Percentiles rank a stretch among this genome's conserved stretches.
Conservation (phyloP, 1,140 invertebrate genomes). For the Leptinotarsa lineolata region DNA sequence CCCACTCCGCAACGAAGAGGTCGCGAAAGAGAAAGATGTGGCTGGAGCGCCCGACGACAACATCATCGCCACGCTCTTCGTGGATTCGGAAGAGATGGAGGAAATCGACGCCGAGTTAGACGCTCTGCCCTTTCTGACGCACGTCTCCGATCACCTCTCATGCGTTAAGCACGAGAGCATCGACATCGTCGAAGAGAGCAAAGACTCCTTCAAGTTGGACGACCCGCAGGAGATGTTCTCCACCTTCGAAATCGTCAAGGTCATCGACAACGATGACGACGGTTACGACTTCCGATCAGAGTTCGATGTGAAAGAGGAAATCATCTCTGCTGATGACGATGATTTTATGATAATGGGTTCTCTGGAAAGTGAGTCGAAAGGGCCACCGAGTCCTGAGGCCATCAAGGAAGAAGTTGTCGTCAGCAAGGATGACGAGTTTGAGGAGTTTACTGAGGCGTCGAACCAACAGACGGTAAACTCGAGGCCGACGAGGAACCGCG, state of each 20-base stretch:
- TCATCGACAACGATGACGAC: slow-evolving; percentile 17
- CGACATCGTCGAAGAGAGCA: slow-evolving; percentile 11
- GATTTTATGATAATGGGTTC: not conserved
- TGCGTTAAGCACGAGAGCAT: slow-evolving; percentile 13
- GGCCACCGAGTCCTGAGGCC: slow-evolving; percentile 14
- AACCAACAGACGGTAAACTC: slow-evolving; percentile 10
- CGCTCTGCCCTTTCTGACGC: not conserved
- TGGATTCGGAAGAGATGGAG: slow-evolving; percentile 8
- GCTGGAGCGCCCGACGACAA: not conserved
- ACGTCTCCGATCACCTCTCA: not conserved
- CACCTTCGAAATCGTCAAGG: slow-evolving; percentile 14
- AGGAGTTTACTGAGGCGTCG: not conserved
- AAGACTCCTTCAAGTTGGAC: slow-evolving; percentile 25
- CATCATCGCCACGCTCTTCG: not conserved
- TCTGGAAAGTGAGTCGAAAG: not conserved
- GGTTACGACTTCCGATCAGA: slow-evolving; percentile 5
- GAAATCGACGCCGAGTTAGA: not conserved
- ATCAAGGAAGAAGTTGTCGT: slow-evolving; percentile 15
- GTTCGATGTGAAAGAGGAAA: slow-evolving; percentile 10
- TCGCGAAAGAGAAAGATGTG: not conserved
- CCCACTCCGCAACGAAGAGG: not conserved
- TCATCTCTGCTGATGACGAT: slow-evolving; percentile 13
- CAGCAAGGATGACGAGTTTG: not conserved
- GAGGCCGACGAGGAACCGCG: slow-evolving; percentile 66
- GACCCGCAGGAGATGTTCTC: slow-evolving; percentile 3